These are phyloP conservation scores for Labrus mixtus DNA, from an alignment of 2,113 vertebrate species.

Conservation along the genomic window DNA sequence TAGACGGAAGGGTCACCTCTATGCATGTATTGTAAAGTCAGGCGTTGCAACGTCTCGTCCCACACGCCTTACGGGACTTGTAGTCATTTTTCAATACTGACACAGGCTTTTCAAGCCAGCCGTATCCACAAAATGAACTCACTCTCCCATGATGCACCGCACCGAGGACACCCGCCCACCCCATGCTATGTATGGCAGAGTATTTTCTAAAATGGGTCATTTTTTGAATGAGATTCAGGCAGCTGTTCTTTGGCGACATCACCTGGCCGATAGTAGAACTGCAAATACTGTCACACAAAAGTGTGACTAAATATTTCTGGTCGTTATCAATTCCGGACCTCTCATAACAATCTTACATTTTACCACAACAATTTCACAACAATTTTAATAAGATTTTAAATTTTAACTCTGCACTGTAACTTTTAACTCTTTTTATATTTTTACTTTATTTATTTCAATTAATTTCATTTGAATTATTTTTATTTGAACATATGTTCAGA, in stretches of 20 bases:
- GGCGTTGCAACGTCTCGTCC: not conserved
- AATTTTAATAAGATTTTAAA: too few relatives aligned
- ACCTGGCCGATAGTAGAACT: not conserved
- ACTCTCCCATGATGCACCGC: conserved; percentile 66
- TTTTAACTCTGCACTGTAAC: too few relatives aligned
- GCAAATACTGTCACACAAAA: not conserved
- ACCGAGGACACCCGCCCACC: conserved; percentile 44
- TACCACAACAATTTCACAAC: too few relatives aligned
- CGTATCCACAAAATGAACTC: not conserved
- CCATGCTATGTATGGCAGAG: conserved; percentile 25
- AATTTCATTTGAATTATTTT: too few relatives aligned
- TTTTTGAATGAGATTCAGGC: not conserved
- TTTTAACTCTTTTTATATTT: too few relatives aligned
- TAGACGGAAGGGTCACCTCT: conserved; percentile 77
- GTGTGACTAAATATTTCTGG: not conserved
- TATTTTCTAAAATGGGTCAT: conserved; percentile 37
- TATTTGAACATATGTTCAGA: too few relatives aligned
- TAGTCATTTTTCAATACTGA: conserved; percentile 36
- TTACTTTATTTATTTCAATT: too few relatives aligned
- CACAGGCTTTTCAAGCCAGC: fast-evolving
- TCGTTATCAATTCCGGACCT: not conserved
- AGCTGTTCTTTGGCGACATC: not conserved
- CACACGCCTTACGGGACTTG: conserved; percentile 56
- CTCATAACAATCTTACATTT: too few relatives aligned
- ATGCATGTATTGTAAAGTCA: conserved; percentile 44